Percentiles rank a stretch among this genome's conserved stretches.
phyloP scores from a whole-genome alignment of 2,888 invertebrate genomes.

The Euclidia mi region DNA sequence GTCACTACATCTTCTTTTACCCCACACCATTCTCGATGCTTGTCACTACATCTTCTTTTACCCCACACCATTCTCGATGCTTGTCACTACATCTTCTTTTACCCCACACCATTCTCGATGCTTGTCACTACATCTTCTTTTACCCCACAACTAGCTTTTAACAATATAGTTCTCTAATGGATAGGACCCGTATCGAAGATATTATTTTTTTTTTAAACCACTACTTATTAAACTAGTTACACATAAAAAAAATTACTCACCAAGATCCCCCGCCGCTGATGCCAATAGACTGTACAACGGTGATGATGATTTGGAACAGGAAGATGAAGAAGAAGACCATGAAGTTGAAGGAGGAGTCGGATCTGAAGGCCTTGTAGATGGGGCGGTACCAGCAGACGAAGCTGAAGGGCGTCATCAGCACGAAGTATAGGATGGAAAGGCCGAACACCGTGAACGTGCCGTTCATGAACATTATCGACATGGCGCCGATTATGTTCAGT shows the following conservation, averaged over 20 bases:
- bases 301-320: conserved; percentile 98
- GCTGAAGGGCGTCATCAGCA: conserved; percentile 98
- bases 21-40: too few relatives aligned
- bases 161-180: too few relatives aligned
- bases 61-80: too few relatives aligned
- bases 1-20: too few relatives aligned
- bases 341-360: conserved; percentile 99
- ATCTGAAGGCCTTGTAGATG: conserved; percentile 99
- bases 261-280: conserved; percentile 96
- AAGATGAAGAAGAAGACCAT: conserved; percentile 99
- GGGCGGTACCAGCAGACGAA: conserved; percentile 99
- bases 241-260: conserved; percentile 91
- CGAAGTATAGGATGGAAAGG: conserved; percentile 96
- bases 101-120: too few relatives aligned
- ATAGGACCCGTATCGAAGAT: too few relatives aligned
- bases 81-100: too few relatives aligned
- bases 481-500: conserved; percentile 96
- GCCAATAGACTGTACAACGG: conserved; percentile 96
- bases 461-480: conserved; percentile 92
- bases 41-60: too few relatives aligned
- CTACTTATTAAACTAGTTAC: too few relatives aligned
- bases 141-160: too few relatives aligned
- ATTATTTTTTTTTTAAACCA: too few relatives aligned
- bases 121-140: too few relatives aligned
- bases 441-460: conserved; percentile 94